Conservation (phyloP, 2,113 vertebrate genomes). For the Excalfactoria chinensis region DNA sequence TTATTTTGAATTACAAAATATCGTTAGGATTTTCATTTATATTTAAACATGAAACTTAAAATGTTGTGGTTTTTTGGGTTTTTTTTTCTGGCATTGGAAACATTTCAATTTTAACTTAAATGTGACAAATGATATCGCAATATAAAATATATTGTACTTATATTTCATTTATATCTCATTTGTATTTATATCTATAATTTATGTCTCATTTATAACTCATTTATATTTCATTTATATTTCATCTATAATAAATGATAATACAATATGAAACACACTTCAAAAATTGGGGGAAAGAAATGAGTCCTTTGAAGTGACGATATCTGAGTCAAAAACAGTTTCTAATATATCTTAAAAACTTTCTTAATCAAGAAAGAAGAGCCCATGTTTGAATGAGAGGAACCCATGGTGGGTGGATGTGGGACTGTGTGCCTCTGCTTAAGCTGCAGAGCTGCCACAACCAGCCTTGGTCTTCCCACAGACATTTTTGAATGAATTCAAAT, state of each 20-base stretch:
- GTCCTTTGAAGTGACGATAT: neutral
- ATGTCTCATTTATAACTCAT: slow-evolving; percentile 10
- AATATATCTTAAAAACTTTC: neutral
- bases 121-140: neutral
- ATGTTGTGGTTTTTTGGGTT: neutral
- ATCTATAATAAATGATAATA: slow-evolving; percentile 21
- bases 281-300: neutral
- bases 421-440: rapidly evolving
- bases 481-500: neutral
- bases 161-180: slow-evolving; percentile 22
- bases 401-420: rapidly evolving
- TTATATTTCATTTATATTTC: slow-evolving; percentile 18
- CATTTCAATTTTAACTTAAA: neutral
- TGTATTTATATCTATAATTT: slow-evolving; percentile 19
- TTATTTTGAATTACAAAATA: neutral
- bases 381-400: neutral
- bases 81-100: neutral
- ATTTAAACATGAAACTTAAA: neutral
- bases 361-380: neutral
- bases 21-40: neutral
- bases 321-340: neutral
- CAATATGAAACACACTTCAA: neutral
- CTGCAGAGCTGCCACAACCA: neutral
- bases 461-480: neutral
- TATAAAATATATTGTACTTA: neutral